Evolutionary conservation across 2,113 vertebrate species (phyloP).

Genomic region (Callocephalon fimbriatum): DNA sequence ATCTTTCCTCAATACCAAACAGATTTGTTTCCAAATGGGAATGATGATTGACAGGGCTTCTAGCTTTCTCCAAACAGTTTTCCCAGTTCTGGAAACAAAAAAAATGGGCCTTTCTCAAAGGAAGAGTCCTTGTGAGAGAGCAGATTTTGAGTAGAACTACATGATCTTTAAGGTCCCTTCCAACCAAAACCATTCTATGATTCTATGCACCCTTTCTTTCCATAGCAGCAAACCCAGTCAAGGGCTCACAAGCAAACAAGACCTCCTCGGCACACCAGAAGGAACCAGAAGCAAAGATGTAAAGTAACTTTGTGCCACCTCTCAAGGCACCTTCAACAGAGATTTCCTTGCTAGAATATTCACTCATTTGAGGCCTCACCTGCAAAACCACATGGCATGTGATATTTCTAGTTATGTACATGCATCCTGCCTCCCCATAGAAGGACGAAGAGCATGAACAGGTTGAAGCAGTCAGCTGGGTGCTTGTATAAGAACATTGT

Average conservation of each 20-base stretch:
- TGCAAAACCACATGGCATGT: background rate
- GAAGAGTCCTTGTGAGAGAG: background rate
- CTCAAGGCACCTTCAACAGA: background rate
- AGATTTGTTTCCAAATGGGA: background rate
- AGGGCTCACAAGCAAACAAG: background rate
- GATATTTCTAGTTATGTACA: background rate
- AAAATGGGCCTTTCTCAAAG: background rate
- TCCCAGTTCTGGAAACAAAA: background rate
- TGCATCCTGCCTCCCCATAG: background rate
- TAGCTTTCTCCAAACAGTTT: background rate
- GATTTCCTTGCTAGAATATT: background rate
- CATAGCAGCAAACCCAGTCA: rapidly evolving
- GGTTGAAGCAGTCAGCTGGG: background rate
- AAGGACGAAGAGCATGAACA: background rate
- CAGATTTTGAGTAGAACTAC: background rate
- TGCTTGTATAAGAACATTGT: background rate
- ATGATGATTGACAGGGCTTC: background rate
- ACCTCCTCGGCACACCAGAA: background rate
- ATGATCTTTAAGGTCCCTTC: background rate
- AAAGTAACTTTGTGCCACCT: background rate
- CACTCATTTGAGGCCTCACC: background rate
- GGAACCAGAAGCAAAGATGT: background rate
- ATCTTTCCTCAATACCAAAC: background rate
- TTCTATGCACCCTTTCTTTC: background rate
- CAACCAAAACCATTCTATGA: background rate